Evolutionary conservation across 2,888 invertebrate species (phyloP).

Genomic region (Polydrusus tereticollis): DNA sequence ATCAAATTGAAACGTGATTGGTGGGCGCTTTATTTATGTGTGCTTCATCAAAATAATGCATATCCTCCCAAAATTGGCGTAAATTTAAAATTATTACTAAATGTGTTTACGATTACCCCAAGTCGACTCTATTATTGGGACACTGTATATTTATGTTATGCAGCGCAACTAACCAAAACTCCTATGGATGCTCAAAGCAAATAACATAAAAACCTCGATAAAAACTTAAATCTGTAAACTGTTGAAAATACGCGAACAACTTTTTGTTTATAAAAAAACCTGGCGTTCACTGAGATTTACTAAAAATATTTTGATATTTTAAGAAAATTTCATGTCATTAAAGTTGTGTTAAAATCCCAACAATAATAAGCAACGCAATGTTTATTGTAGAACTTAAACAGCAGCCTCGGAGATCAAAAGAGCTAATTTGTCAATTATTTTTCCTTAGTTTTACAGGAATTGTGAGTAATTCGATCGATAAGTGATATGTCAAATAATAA

Average conservation of each 20-base stretch:
- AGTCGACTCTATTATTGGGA: no score
- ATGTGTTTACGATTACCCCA: no score
- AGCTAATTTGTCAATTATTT: slow-evolving; percentile 16
- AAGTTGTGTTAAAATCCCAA: not conserved
- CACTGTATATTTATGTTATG: no score
- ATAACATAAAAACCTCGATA: not conserved
- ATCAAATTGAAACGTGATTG: no score
- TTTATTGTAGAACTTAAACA: slow-evolving; percentile 17
- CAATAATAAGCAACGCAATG: slow-evolving; percentile 11
- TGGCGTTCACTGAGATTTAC: not conserved
- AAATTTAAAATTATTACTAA: no score
- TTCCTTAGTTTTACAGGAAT: not conserved
- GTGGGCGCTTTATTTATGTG: no score
- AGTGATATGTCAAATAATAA: slow-evolving; percentile 13
- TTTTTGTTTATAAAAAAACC: not conserved
- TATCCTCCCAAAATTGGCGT: no score
- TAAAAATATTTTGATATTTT: slow-evolving; percentile 29
- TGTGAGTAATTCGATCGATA: slow-evolving; percentile 6
- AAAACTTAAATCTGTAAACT: not conserved
- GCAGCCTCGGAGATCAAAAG: slow-evolving; percentile 8
- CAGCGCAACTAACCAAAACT: no score
- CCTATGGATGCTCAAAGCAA: no score
- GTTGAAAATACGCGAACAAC: not conserved
- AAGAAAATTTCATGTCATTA: slow-evolving; percentile 21
- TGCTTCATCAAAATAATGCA: no score